Evolutionary conservation across 2,888 invertebrate genomes (phyloP), one percentile per base, ranked within the genome.

Genomic region (Oithona nana): DNA sequence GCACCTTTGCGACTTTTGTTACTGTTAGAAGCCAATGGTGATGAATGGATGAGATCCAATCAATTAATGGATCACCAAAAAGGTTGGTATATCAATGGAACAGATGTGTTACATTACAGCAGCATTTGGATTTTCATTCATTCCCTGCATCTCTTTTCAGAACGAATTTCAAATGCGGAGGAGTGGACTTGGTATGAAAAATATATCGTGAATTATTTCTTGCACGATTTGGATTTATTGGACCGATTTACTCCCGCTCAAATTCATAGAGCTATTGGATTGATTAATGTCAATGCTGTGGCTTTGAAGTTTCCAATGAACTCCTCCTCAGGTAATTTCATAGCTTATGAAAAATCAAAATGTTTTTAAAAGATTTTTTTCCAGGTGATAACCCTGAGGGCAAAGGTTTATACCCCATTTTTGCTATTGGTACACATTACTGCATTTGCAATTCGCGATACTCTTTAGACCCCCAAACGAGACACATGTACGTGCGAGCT

Each of bases 401-500:
- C 8, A 59, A 59, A 59, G 59, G 59, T 16, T 3, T 61, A 1
- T 61, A 52, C 20, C 61, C 61, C 1, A 61, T 61, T 26, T 61
- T 61, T 54, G 61, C 61, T 24, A 61, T 61, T n/a, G 39, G 28
- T 28, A 54, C 61, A 3, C 61, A 61, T 52, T 49, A 61, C 49
- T 61, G 61, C 49, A 54, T 61, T 30, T 61, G 61, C 28, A 61
- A 61, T 54, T 28, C 61, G 28, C 24, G 61, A 22, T 61, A 61
- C 26, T n/a, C 29, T n/a, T 22, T 61, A 13, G 54, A 61, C 28
- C 52, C 61, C 8, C 20, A 61, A 13, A 54, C 28, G 28, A 28
- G 16, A 26, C 22, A 61, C 22, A 61, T 61, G 61, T 61, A 61
- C 28, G 61, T 61, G 20, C 24, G 61, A 54, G 61, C 61, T 28